A percentile compares a stretch with the other conserved stretches of the same genome.
Evolutionary conservation across 2,113 vertebrate species (phyloP).

Genomic region (Taurulus bubalis): DNA sequence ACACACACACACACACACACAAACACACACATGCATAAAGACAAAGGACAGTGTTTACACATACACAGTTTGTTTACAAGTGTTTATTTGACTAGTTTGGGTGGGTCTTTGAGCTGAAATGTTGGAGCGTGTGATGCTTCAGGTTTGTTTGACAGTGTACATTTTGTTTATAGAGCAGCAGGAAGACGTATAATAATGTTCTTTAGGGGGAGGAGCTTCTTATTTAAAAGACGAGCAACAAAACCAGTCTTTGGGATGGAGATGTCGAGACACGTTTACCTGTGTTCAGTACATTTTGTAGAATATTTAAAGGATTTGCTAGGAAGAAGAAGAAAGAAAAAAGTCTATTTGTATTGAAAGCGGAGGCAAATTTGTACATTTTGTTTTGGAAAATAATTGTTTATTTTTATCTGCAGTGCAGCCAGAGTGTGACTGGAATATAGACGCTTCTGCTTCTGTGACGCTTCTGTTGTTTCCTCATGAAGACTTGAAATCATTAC

Average conservation of each 20-base stretch:
- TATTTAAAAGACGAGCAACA: conserved; percentile 52
- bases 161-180: conserved; percentile 63
- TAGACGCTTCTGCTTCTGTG: conserved; percentile 40
- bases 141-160: no score
- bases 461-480: no score
- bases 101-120: no score
- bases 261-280: no score
- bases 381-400: conserved; percentile 15
- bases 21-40: conserved; percentile 36
- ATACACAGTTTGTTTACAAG: conserved; percentile 75
- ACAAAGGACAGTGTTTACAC: conserved; percentile 75
- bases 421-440: conserved; percentile 77
- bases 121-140: conserved; percentile 58
- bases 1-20: conserved; percentile 24
- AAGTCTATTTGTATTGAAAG: conserved; percentile 56
- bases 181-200: conserved; percentile 7
- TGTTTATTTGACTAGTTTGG: conserved; percentile 67
- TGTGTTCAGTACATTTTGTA: conserved; percentile 67
- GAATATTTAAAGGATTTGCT: conserved; percentile 72
- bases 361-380: conserved; percentile 69
- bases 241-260: conserved; percentile 37
- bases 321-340: conserved; percentile 16
- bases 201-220: background rate
- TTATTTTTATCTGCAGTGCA: conserved; percentile 22
- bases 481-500: conserved; percentile 78